A percentile compares a stretch with the other conserved stretches of the same genome.
phyloP scores from a whole-genome alignment of 2,797 vertebrate species.

The Sebastes nivosus region DNA sequence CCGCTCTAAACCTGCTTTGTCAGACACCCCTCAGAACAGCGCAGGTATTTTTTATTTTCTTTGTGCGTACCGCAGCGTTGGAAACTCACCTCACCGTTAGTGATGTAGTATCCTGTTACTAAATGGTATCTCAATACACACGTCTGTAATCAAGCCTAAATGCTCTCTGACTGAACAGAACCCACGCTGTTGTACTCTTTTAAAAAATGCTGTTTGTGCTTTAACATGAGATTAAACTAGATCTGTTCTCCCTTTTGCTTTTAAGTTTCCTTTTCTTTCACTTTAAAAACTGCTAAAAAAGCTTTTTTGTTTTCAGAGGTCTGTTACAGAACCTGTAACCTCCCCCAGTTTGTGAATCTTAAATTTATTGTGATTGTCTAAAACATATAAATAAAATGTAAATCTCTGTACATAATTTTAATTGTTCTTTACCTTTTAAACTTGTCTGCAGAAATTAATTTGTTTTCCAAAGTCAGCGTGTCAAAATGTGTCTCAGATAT shows the following conservation, averaged over 20 bases:
- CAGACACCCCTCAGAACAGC: neutral
- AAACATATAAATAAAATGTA: conserved; percentile 81
- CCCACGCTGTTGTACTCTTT: conserved; percentile 51
- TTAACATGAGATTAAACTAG: conserved; percentile 57
- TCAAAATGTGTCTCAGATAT: neutral
- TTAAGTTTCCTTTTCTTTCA: conserved; percentile 55
- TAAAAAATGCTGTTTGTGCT: conserved; percentile 54
- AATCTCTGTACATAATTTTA: conserved; percentile 64
- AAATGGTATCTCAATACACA: conserved; percentile 39
- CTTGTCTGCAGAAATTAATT: neutral
- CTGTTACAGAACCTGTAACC: conserved; percentile 63
- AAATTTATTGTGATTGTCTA: conserved; percentile 77
- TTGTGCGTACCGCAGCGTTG: conserved; percentile 13
- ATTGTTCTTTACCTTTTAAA: neutral
- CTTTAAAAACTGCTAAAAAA: conserved; percentile 8
- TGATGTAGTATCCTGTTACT: conserved; percentile 45
- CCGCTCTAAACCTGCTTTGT: conserved; percentile 2
- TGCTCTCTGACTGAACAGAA: conserved; percentile 39
- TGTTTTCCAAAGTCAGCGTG: neutral
- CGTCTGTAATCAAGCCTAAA: conserved; percentile 41
- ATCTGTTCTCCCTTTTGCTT: conserved; percentile 41
- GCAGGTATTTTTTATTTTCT: conserved; percentile 21
- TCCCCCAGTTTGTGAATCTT: conserved; percentile 54
- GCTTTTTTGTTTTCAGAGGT: conserved; percentile 53
- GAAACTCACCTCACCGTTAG: conserved; percentile 35